These are phyloP conservation scores for Anarrhichthys ocellatus DNA, from an alignment of 2,113 vertebrate genomes.

Conservation along the genomic window DNA sequence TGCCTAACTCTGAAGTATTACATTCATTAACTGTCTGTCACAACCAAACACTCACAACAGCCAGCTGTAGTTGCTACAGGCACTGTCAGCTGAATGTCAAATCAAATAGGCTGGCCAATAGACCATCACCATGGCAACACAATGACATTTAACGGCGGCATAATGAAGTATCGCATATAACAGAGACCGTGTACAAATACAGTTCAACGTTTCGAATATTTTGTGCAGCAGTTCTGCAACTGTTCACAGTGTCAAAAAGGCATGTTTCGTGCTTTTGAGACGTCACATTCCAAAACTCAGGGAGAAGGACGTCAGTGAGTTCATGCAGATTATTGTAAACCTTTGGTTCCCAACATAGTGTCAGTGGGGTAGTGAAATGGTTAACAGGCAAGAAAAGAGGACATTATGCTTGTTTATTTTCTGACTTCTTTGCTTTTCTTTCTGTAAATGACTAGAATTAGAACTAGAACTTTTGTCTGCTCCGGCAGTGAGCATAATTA, in stretches of 20 bases:
- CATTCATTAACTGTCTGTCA: constrained; percentile 40
- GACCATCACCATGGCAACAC: constrained; percentile 40
- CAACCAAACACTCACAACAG: background rate
- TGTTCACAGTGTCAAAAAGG: background rate
- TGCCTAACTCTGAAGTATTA: constrained; percentile 39
- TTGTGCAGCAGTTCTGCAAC: background rate
- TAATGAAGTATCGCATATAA: background rate
- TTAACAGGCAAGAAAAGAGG: background rate
- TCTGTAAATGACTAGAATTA: background rate
- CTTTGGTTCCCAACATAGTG: background rate
- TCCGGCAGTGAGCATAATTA: background rate
- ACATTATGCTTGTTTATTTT: background rate
- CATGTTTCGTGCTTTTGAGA: background rate
- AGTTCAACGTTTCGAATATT: constrained; percentile 13
- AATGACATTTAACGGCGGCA: constrained; percentile 14
- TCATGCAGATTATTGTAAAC: background rate
- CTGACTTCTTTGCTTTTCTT: background rate
- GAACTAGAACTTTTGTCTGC: background rate
- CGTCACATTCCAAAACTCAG: background rate
- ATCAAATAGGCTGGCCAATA: constrained; percentile 35
- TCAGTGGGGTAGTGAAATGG: background rate
- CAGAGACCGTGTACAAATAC: constrained; percentile 2
- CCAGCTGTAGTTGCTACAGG: constrained; percentile 30
- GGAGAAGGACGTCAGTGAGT: background rate
- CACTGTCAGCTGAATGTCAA: constrained; percentile 43